Evolutionary conservation across 2,797 vertebrate genomes (phyloP).

Genomic region (Syndactyla subalaris): DNA sequence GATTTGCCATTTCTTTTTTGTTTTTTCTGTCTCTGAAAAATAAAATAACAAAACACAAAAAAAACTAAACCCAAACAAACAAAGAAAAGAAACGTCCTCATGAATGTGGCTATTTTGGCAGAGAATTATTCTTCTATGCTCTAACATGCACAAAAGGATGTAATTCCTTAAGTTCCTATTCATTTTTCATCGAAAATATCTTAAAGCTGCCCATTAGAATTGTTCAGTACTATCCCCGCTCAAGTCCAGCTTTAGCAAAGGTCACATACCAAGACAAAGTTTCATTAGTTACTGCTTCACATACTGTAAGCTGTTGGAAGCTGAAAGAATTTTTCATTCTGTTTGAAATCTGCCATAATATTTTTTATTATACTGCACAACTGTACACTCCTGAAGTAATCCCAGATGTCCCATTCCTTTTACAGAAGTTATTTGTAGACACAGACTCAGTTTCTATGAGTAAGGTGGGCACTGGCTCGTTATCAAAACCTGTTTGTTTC

Average conservation of each 20-base stretch:
- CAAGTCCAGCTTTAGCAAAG: neutral
- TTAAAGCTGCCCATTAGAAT: neutral
- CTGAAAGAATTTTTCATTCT: neutral
- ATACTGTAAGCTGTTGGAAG: neutral
- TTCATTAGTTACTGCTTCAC: neutral
- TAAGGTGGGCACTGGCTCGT: neutral
- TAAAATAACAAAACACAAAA: too few relatives aligned
- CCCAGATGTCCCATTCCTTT: neutral
- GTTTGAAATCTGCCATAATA: neutral
- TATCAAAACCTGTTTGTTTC: neutral
- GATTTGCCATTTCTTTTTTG: neutral
- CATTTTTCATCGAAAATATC: neutral
- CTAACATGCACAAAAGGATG: neutral
- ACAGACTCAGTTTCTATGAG: neutral
- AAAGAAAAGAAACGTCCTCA: too few relatives aligned
- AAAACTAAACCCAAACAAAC: too few relatives aligned
- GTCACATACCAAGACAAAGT: neutral
- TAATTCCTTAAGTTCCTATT: neutral
- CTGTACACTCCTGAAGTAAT: neutral
- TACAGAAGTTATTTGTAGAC: neutral
- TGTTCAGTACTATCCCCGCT: neutral
- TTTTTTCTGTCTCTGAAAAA: neutral
- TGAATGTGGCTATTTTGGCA: neutral
- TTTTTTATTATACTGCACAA: neutral
- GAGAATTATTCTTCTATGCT: neutral